These are phyloP conservation scores for Pocillopora grandis DNA, from an alignment of 92 coral and sea anemone species.

Conservation along the genomic window DNA sequence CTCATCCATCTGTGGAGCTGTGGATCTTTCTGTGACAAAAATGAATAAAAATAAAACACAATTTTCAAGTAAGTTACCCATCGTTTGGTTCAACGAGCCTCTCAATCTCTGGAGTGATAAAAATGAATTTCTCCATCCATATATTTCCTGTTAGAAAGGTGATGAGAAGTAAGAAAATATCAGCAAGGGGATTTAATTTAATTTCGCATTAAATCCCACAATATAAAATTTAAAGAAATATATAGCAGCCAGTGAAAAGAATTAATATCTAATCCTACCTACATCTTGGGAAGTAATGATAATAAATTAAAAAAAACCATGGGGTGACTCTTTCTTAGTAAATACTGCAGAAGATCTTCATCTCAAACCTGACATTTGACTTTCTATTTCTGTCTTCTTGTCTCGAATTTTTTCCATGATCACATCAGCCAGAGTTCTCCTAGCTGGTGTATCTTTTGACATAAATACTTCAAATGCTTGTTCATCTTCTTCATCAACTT, in stretches of 20 bases:
- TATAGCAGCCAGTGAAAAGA: no score
- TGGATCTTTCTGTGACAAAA: constrained; percentile 58
- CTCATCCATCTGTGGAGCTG: constrained; percentile 97
- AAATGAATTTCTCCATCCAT: no score
- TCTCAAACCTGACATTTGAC: constrained; percentile 89
- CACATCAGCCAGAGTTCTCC: constrained; percentile 92
- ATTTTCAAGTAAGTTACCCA: not conserved
- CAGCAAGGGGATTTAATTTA: no score
- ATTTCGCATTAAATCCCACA: no score
- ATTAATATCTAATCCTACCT: no score
- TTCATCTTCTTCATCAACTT: constrained; percentile 91
- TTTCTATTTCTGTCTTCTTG: constrained; percentile 96
- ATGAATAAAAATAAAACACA: not conserved
- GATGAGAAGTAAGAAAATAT: no score
- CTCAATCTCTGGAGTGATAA: no score
- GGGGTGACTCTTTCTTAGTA: not conserved
- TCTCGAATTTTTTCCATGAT: constrained; percentile 96
- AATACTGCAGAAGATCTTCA: not conserved
- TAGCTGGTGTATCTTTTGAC: constrained; percentile 91
- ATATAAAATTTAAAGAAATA: no score
- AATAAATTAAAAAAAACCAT: no score
- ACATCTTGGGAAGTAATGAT: not conserved
- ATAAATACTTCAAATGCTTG: constrained; percentile 88
- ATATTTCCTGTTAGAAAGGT: no score
- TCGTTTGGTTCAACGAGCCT: no score